Percentiles rank a stretch among this genome's conserved stretches.
Conservation (phyloP, 37 sponge, comb jelly and placozoan species). For the Eunapius fragilis region DNA sequence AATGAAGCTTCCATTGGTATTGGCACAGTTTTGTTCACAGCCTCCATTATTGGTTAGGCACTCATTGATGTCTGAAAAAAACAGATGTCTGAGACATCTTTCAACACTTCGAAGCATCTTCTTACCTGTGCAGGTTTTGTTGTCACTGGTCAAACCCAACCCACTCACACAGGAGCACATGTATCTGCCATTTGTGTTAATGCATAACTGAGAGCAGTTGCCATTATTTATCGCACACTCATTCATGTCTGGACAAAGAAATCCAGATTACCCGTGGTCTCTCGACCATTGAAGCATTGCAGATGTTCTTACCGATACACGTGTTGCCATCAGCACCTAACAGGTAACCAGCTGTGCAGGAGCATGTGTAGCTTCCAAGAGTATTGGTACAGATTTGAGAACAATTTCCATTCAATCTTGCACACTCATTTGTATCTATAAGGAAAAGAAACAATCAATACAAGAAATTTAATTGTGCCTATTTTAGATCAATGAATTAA, state of each 20-base stretch:
- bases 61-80: background rate
- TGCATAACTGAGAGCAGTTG: too few species aligned
- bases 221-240: constrained; percentile 31
- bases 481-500: too few species aligned
- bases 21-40: background rate
- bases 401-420: background rate
- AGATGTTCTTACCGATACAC: too few species aligned
- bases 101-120: background rate
- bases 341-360: too few species aligned
- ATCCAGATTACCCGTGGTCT: too few species aligned
- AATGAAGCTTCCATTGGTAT: background rate
- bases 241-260: constrained; percentile 7
- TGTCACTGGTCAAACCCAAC: background rate
- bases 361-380: too few species aligned
- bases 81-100: background rate
- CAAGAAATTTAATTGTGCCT: background rate
- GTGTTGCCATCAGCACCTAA: too few species aligned
- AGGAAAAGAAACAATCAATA: background rate
- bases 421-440: background rate
- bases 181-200: constrained; percentile 40
- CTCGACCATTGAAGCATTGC: too few species aligned
- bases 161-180: constrained; percentile 20
- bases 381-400: too few species aligned
- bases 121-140: background rate
- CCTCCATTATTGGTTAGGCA: too few species aligned